These are phyloP conservation scores for Sylvia atricapilla DNA, from an alignment of 2,113 vertebrate species.

Conservation along the genomic window DNA sequence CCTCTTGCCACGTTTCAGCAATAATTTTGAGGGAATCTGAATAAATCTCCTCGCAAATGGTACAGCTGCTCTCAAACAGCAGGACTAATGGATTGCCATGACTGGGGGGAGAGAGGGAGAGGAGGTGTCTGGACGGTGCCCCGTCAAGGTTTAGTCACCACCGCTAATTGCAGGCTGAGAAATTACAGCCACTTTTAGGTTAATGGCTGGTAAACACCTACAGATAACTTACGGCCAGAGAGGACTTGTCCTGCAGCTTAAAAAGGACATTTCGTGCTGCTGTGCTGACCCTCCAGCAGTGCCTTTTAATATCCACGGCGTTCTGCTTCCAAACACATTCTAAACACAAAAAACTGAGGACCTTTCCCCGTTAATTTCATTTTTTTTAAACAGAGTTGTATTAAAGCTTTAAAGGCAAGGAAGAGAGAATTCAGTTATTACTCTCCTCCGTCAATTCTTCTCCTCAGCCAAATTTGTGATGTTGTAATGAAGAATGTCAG, in stretches of 20 bases:
- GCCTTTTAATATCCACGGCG: not conserved
- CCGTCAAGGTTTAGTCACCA: slow-evolving; percentile 45
- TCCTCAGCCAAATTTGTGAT: not conserved
- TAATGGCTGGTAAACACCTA: slow-evolving; percentile 66
- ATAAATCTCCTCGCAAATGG: slow-evolving; percentile 72
- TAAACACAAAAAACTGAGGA: not conserved
- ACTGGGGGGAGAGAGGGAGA: slow-evolving; percentile 39
- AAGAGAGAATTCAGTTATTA: not conserved
- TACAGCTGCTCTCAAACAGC: slow-evolving; percentile 73
- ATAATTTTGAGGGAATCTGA: slow-evolving; percentile 69
- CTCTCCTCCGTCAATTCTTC: not conserved
- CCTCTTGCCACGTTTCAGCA: slow-evolving; percentile 53
- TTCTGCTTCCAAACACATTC: not conserved
- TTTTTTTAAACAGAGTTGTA: not conserved
- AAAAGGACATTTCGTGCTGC: not conserved
- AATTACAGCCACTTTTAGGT: slow-evolving; percentile 56
- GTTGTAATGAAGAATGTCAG: not conserved
- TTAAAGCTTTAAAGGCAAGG: not conserved
- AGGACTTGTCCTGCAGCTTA: not conserved
- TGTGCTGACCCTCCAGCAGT: not conserved
- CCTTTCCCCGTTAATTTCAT: not conserved
- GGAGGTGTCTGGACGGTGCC: slow-evolving; percentile 41
- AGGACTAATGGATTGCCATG: slow-evolving; percentile 75
- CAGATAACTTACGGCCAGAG: not conserved
- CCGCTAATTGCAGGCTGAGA: slow-evolving; percentile 63